Base-by-base conservation (phyloP, 2,113 vertebrate species). In the Glareola pratincola region DNA sequence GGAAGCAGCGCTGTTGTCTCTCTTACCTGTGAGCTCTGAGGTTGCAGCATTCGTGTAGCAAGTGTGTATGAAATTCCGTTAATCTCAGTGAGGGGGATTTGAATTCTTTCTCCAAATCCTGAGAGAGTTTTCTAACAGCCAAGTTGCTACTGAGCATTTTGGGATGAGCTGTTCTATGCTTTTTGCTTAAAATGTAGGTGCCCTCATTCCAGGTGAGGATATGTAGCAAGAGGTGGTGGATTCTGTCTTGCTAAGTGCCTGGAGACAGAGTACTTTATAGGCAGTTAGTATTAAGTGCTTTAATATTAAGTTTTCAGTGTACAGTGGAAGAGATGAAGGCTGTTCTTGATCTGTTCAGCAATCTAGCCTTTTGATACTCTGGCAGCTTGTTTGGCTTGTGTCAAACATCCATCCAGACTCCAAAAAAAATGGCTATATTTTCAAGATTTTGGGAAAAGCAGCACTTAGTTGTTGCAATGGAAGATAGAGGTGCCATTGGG, bases 21-120 rank as follows among this genome's bases (percentile, higher is more conserved):
- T 71, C 21, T 47, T 56, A 43, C 4, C 13, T 0, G 1, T 29
- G 45, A 54, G 24, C 21, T 60, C 41, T 62, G 32, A 0, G 1
- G n/a, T 34, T 91, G 47, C 39, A 66, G 37, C 20, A 27, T 60
- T 56, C 10, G 22, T 18, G 15, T 36, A 36, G 27, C 15, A 6
- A 7, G 4, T 80, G 27, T 50, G 23, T 21, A 26, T 72, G 27
- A 53, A 92, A 66, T 50, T 54, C 39, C 1, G 0, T 24, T n/a
- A 20, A 8, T 66, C 27, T n/a, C 76, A 30, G 15, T 13, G 24
- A 81, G 32, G 27, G 62, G 29, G 23, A 26, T 81, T 77, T 75
- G 30, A 76, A 37, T n/a, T 20, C 19, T 27, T 1, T 29, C 22
- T 72, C 11, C 47, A 9, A 32, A 5, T 23, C 39, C 10, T 20